These are phyloP conservation scores for Melanerpes aurifrons DNA, from an alignment of 2,113 vertebrate species.

Conservation along the genomic window DNA sequence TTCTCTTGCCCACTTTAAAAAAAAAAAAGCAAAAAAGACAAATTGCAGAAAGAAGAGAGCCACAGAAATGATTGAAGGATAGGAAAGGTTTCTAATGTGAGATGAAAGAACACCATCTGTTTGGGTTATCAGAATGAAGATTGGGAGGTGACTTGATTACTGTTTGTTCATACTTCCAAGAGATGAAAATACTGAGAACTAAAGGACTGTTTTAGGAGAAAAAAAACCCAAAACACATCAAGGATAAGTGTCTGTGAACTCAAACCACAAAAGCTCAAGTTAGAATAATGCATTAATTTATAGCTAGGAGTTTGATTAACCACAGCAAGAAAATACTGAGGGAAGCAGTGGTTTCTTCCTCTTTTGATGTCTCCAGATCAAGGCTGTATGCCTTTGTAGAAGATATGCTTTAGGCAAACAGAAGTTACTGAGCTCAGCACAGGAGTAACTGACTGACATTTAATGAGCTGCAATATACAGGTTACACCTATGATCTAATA, in stretches of 20 bases:
- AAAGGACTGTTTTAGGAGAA: not conserved
- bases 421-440: not conserved
- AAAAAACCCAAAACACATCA: not conserved
- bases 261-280: not conserved
- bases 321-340: not conserved
- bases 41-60: not conserved
- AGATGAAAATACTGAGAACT: not conserved
- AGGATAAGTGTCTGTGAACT: not conserved
- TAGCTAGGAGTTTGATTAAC: not conserved
- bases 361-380: not conserved
- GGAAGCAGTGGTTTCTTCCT: not conserved
- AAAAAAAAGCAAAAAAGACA: not conserved
- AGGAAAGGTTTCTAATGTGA: not conserved
- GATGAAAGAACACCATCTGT: slow-evolving; percentile 12
- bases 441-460: not conserved
- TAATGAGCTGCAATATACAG: not conserved
- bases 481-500: not conserved
- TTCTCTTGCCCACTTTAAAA: not conserved
- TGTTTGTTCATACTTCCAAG: not conserved
- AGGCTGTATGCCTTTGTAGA: not conserved
- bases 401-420: not conserved
- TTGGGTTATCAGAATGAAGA: not conserved
- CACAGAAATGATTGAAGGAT: not conserved
- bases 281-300: not conserved
- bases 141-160: not conserved